Evolutionary conservation across 2,888 invertebrate genomes (phyloP), one percentile per base, ranked within the genome.

Genomic region (Pyrgus malvae): DNA sequence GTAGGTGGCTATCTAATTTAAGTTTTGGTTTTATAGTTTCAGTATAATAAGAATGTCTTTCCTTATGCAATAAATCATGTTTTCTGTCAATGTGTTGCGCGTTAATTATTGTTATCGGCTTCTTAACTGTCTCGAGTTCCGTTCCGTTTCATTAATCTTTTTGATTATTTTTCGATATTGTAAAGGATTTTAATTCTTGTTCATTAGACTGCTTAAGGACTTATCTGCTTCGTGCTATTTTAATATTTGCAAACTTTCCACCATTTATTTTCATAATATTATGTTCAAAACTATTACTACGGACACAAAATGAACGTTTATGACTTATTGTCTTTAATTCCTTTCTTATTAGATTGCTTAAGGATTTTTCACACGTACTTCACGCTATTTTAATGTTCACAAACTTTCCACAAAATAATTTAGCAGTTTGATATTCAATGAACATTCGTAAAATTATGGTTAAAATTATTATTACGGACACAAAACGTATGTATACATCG

Each of bases 21-120:
- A 56, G 55, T 54, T 57, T 50, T 55, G 29, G 42, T 62, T 64
- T 58, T 61, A 61, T 62, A 58, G 42, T 61, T 60, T 49, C 58
- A 60, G 48, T 48, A 60, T 62, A 59, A 60, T 57, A 45, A 62
- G 55, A 61, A 60, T 58, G 31, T 60, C 45, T 49, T 17, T 41
- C 25, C 25, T 48, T 31, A 19, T 33, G 46, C 46, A 7, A 54
- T 54, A 54, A 54, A 54, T 54, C 46, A 54, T 54, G 33, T 40
- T 46, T 54, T 54, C 54, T 46, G 54, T 54, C 54, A 45, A 40
- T 54, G 27, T 48, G 40, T 41, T 41, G 16, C 23, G 44, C 23
- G 53, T 54, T 54, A 54, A 53, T 53, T 53, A 45, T 53, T 31
- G 35, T 46, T 45, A 45, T 51, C 51, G 21, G n/a, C n/a, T 12